Evolutionary conservation across 2,797 vertebrate genomes (phyloP), one percentile per base, ranked within the genome.

Genomic region (Clarias pachynema): DNA sequence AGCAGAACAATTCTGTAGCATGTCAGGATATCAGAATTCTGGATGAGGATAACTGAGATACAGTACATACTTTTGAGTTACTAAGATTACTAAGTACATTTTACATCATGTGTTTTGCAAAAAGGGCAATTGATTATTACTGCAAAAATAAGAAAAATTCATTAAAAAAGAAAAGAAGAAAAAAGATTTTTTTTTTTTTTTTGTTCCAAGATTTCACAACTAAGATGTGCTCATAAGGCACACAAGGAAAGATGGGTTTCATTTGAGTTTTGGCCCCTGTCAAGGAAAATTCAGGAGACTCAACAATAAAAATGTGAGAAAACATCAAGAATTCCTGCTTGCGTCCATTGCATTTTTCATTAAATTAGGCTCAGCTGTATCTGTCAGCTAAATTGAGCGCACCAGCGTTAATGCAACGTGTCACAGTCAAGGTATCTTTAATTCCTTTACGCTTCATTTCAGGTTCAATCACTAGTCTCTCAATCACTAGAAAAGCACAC

Each of bases 141-240:
- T n/a, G 8, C 26, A 15, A 66, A 63, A 20, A 12, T 18, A 26
- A 59, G 57, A 53, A 26, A 10, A 31, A 34, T 24, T 77, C 0
- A 59, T 59, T 56, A 62, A 78, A 44, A n/a, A 29, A 60, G 15
- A 34, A 80, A 65, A 20, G n/a, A 3, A 5, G 9, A 66, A 80
- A 78, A 49, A 79, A 62, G 14, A 62, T 34, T 37, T 37, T 5
- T 40, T 7, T 40, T 63, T 44, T 63, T 20, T n/a, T 4, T 4
- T 8, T 65, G 37, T 65, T n/a, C 62, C 62, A 80, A 31, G 37
- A 80, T 66, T 65, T 78, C 10, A 78, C 59, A 78, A 78, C 75
- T 60, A 60, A 60, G 29, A 78, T 15, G 20, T 44, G 24, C 60
- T 49, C 37, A 5, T 80, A 15, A 65, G 16, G n/a, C 24, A 26